A percentile compares a stretch with the other conserved stretches of the same genome.
These are phyloP conservation scores for Nothoprocta perdicaria DNA, from an alignment of 2,113 vertebrate species.

Conservation along the genomic window DNA sequence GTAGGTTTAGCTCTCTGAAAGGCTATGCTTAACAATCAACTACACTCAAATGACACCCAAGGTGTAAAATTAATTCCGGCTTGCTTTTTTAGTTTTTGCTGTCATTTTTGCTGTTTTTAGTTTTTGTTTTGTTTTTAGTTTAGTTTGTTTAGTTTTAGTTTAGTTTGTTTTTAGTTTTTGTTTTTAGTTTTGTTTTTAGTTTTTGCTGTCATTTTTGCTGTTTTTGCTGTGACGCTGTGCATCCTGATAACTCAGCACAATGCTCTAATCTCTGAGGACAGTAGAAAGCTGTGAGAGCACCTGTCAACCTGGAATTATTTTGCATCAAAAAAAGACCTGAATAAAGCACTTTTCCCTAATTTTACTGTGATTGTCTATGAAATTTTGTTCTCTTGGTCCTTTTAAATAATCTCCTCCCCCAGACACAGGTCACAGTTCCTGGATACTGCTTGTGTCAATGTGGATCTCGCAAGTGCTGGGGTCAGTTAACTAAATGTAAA, in stretches of 20 bases:
- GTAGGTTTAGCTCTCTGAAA: not conserved
- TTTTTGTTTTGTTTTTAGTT: too few relatives aligned
- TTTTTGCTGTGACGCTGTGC: not conserved
- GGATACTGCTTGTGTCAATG: not conserved
- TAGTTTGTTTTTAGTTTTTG: too few relatives aligned
- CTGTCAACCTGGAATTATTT: not conserved
- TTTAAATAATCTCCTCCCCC: rapidly evolving
- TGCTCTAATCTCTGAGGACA: rapidly evolving
- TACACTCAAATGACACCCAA: not conserved
- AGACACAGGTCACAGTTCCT: not conserved
- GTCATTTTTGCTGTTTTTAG: too few relatives aligned
- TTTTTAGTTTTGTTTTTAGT: too few relatives aligned
- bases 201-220: not conserved
- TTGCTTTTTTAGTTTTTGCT: not conserved
- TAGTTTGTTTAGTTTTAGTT: too few relatives aligned
- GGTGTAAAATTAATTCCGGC: not conserved
- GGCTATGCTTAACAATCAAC: not conserved
- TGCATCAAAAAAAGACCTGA: not conserved
- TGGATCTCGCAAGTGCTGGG: rapidly evolving
- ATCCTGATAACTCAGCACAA: not conserved
- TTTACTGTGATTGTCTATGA: not conserved
- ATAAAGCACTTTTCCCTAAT: not conserved
- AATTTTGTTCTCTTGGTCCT: not conserved
- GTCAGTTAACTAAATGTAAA: not conserved
- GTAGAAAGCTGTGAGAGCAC: not conserved